A percentile compares a stretch with the other conserved stretches of the same genome.
Evolutionary conservation across 2,888 invertebrate species (phyloP).

Genomic region (Charanyca ferruginea): DNA sequence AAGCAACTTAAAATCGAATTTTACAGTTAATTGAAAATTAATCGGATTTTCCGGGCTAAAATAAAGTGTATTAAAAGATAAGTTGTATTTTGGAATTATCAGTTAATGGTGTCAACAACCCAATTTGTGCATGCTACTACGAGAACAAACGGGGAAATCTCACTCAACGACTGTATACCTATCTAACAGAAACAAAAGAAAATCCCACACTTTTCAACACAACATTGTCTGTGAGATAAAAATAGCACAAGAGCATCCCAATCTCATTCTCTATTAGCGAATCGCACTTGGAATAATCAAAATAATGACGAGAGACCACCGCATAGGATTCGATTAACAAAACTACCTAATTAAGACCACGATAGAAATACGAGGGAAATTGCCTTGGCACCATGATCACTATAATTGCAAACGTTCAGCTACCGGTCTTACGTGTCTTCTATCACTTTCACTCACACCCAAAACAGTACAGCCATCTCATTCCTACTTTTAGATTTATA

Average conservation of each 20-base stretch:
- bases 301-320: conserved; percentile 85
- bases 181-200: conserved; percentile 21
- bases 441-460: conserved; percentile 75
- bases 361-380: conserved; percentile 85
- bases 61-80: too few species aligned
- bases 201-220: conserved; percentile 19
- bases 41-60: too few species aligned
- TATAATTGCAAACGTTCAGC: conserved; percentile 83
- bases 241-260: conserved; percentile 56
- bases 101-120: too few species aligned
- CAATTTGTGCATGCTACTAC: too few species aligned
- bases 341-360: conserved; percentile 85
- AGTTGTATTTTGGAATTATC: too few species aligned
- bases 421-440: conserved; percentile 85
- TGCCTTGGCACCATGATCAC: conserved; percentile 81
- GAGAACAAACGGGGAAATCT: too few species aligned
- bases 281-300: conserved; percentile 81
- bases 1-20: too few species aligned
- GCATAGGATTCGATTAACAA: conserved; percentile 86
- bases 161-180: not conserved
- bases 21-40: too few species aligned
- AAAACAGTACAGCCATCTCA: conserved; percentile 67
- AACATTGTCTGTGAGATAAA: conserved; percentile 58
- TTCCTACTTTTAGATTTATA: conserved; percentile 73
- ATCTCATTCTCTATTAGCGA: conserved; percentile 77